Conservation (phyloP, 2,113 vertebrate species). For the Eptatretus burgeri region DNA sequence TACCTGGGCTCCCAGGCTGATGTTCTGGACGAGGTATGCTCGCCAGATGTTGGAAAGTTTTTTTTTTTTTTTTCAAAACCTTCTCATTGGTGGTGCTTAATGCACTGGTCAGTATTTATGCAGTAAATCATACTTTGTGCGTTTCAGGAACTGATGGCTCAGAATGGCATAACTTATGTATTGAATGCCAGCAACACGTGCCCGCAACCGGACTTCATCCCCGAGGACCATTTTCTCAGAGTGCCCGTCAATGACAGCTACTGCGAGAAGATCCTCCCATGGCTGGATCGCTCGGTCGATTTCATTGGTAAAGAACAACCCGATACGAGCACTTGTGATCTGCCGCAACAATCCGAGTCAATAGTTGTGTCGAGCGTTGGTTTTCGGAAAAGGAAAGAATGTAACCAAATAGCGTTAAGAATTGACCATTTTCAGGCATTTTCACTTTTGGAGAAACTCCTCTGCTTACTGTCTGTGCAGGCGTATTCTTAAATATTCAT, state of each 20-base stretch:
- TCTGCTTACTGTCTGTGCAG: no score
- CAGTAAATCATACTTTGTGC: not conserved
- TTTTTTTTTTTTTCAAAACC: not conserved
- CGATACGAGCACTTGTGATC: not conserved
- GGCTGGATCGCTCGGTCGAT: slow-evolving; percentile 70
- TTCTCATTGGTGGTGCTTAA: not conserved
- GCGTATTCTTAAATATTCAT: no score
- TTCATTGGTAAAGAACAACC: slow-evolving; percentile 44
- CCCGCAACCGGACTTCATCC: slow-evolving; percentile 78
- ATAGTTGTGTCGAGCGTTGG: not conserved
- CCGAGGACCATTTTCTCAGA: slow-evolving; percentile 56
- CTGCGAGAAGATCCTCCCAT: slow-evolving; percentile 82
- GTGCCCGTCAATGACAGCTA: slow-evolving; percentile 90
- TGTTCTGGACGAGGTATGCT: slow-evolving; percentile 52
- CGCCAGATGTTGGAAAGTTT: not conserved
- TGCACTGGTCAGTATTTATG: not conserved
- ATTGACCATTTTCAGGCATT: no score
- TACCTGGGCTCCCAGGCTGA: slow-evolving; percentile 85
- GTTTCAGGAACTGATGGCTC: slow-evolving; percentile 63
- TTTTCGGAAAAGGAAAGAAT: not conserved
- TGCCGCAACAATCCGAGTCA: not conserved
- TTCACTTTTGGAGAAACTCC: no score
- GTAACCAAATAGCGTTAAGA: no score
- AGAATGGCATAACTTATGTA: slow-evolving; percentile 57
- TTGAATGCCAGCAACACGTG: slow-evolving; percentile 79